phyloP scores from a whole-genome alignment of 2,888 invertebrate species.

The Trachelus tabidus region DNA sequence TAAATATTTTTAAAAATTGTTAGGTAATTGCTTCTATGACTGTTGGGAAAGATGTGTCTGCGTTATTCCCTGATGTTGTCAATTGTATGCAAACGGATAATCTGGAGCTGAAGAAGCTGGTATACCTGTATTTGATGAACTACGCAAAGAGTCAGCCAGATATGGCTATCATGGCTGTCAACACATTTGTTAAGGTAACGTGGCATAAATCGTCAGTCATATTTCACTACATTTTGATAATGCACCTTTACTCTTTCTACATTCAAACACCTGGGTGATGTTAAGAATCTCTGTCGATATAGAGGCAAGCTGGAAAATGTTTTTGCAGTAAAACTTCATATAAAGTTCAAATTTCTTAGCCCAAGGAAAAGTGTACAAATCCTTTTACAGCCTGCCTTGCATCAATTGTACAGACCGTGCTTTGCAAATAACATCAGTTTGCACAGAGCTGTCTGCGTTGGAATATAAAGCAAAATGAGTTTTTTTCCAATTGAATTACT shows the following conservation, averaged over 20 bases:
- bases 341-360: not conserved
- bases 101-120: constrained; percentile 96
- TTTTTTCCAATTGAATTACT: constrained; percentile 56
- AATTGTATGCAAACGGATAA: constrained; percentile 99
- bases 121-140: constrained; percentile 99
- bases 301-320: constrained; percentile 52
- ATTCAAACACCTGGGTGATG: constrained; percentile 45
- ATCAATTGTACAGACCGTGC: constrained; percentile 51
- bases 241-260: constrained; percentile 45
- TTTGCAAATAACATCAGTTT: constrained; percentile 58
- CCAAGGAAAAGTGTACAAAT: not conserved
- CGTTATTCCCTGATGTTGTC: constrained; percentile 98
- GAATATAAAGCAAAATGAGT: constrained; percentile 58
- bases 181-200: constrained; percentile 97
- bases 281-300: constrained; percentile 50
- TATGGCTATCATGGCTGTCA: constrained; percentile 99
- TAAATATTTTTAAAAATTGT: constrained; percentile 24
- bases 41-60: constrained; percentile 99
- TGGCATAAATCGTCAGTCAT: constrained; percentile 40
- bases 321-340: not conserved
- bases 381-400: constrained; percentile 51
- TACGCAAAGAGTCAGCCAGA: constrained; percentile 99
- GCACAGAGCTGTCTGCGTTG: constrained; percentile 58
- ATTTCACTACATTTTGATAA: constrained; percentile 42
- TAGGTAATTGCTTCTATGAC: constrained; percentile 99